phyloP scores from a whole-genome alignment of 2,113 vertebrate species.

The Toxotes jaculatrix region DNA sequence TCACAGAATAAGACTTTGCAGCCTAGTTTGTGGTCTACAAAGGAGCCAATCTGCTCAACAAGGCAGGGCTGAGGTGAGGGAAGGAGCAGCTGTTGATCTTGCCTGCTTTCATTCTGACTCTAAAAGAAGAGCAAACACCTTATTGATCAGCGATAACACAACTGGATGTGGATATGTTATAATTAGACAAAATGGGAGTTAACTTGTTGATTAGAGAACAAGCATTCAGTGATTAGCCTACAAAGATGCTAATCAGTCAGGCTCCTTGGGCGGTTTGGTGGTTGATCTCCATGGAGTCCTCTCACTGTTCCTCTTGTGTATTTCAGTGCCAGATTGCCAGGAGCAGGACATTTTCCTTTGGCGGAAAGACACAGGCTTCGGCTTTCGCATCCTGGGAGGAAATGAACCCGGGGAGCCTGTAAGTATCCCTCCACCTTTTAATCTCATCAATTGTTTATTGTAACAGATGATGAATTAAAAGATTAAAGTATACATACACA shows the following conservation, averaged over 20 bases:
- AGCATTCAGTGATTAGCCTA: constrained; percentile 17
- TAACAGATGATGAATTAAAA: neutral
- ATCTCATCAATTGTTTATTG: constrained; percentile 20
- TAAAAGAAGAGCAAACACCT: constrained; percentile 15
- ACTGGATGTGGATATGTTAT: constrained; percentile 1
- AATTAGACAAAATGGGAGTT: neutral
- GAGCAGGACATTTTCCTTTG: constrained; percentile 99
- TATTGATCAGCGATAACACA: constrained; percentile 44
- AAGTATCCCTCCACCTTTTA: constrained; percentile 78
- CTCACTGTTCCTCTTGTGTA: constrained; percentile 40
- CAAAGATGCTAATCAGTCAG: constrained; percentile 23
- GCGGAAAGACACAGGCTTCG: constrained; percentile 99
- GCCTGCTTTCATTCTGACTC: constrained; percentile 17
- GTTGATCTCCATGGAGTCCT: neutral
- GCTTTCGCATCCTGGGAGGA: constrained; percentile 98
- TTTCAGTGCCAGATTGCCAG: constrained; percentile 96
- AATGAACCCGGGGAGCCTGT: constrained; percentile 98
- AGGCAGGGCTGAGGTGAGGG: neutral
- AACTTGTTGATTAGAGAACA: constrained; percentile 33
- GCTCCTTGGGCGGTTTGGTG: constrained; percentile 1
- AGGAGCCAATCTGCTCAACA: constrained; percentile 8
- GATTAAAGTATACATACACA: neutral
- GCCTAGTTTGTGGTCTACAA: constrained; percentile 3
- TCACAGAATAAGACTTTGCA: constrained; percentile 25
- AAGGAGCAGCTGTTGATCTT: constrained; percentile 22